phyloP scores from a whole-genome alignment of 2,113 vertebrate species.

The Lates calcarifer region DNA sequence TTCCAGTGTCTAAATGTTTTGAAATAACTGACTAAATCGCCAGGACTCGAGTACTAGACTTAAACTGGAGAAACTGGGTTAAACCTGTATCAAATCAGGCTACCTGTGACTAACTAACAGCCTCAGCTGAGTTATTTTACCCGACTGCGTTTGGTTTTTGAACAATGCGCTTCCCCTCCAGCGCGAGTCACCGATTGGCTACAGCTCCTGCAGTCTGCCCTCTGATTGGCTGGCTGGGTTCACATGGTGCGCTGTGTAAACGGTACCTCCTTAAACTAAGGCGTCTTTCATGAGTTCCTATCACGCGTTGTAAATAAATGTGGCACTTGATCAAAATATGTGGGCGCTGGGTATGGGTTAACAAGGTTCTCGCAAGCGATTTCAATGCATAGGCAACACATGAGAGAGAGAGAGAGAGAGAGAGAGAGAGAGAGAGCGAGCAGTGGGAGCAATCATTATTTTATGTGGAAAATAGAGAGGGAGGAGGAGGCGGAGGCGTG shows the following conservation, averaged over 20 bases:
- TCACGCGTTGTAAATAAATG: neutral
- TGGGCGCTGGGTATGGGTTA: neutral
- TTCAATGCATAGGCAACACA: neutral
- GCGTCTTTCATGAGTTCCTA: constrained; percentile 23
- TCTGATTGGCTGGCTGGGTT: constrained; percentile 42
- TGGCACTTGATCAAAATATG: neutral
- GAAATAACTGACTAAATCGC: rapidly evolving
- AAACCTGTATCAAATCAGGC: neutral
- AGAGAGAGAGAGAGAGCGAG: neutral
- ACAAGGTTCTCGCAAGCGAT: neutral
- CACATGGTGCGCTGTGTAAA: neutral
- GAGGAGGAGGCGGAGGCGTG: too few relatives aligned
- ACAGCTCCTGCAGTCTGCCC: rapidly evolving
- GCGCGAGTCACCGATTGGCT: constrained; percentile 63
- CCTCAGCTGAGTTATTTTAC: constrained; percentile 11
- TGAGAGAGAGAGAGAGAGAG: neutral
- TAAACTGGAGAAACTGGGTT: rapidly evolving
- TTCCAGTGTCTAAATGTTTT: neutral
- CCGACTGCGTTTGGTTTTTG: constrained; percentile 67
- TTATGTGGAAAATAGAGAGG: neutral
- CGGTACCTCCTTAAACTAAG: constrained; percentile 13
- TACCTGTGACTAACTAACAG: neutral
- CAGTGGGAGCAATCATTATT: neutral
- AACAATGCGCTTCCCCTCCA: constrained; percentile 75
- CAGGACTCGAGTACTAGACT: neutral